Conservation (phyloP, 1,140 invertebrate species). For the Phthorimaea operculella region DNA sequence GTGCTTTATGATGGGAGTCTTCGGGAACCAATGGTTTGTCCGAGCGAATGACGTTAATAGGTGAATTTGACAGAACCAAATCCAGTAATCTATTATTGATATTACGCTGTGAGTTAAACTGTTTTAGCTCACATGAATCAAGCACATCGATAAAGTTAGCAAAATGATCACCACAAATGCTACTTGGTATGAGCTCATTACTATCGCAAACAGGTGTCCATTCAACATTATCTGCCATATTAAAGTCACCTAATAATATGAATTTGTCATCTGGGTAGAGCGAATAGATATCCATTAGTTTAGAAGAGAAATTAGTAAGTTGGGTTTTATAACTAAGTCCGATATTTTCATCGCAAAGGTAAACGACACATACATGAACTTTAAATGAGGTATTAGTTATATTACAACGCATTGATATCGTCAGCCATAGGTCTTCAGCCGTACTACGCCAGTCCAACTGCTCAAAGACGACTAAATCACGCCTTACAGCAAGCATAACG, state of each 20-base stretch:
- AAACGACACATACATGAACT: background rate
- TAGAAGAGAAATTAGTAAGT: background rate
- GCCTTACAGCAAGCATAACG: background rate
- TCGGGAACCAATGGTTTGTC: conserved; percentile 7
- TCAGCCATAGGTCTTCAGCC: background rate
- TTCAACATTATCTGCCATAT: background rate
- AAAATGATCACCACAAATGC: background rate
- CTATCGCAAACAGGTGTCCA: background rate
- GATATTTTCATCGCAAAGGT: background rate
- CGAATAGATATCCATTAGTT: background rate
- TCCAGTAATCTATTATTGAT: conserved; percentile 12
- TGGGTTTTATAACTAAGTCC: background rate
- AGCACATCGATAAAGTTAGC: background rate
- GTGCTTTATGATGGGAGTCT: conserved; percentile 10
- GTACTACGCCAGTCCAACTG: background rate
- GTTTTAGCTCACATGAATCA: background rate
- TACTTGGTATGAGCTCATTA: background rate
- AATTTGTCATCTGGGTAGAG: background rate
- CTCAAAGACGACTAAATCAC: background rate
- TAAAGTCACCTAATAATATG: background rate
- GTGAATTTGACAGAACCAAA: conserved; percentile 13
- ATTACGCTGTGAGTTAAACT: background rate
- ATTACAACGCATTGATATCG: background rate
- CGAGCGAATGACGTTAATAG: conserved; percentile 3
- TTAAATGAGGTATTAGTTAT: background rate